A percentile compares a stretch with the other conserved stretches of the same genome.
Conservation (phyloP, 2,888 invertebrate species). For the Dascillus cervinus region DNA sequence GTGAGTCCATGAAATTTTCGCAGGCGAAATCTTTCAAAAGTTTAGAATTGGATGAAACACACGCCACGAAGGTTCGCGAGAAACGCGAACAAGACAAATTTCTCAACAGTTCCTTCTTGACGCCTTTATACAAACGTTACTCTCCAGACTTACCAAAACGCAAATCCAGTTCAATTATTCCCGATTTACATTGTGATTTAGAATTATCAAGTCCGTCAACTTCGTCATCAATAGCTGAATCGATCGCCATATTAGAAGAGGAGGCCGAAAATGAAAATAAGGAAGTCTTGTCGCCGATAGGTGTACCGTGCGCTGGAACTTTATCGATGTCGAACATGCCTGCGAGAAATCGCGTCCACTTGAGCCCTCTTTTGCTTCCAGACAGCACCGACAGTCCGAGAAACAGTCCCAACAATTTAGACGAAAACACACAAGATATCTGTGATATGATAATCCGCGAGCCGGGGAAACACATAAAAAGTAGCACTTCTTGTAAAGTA, state of each 20-base stretch:
- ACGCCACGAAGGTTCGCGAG: not conserved
- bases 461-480: slow-evolving; percentile 8
- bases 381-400: slow-evolving; percentile 36
- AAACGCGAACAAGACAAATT: slow-evolving; percentile 10
- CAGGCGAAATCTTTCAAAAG: too few species aligned
- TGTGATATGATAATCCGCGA: slow-evolving; percentile 22
- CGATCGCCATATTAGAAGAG: slow-evolving; percentile 28
- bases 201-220: slow-evolving; percentile 12
- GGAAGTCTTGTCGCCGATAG: slow-evolving; percentile 22
- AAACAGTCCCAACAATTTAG: slow-evolving; percentile 37
- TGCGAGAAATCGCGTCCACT: slow-evolving; percentile 27
- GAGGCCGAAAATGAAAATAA: slow-evolving; percentile 21
- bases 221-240: slow-evolving; percentile 18
- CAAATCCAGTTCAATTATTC: slow-evolving; percentile 7
- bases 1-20: not conserved
- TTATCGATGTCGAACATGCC: slow-evolving; percentile 24
- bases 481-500: slow-evolving; percentile 29
- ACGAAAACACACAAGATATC: slow-evolving; percentile 34
- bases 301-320: slow-evolving; percentile 27
- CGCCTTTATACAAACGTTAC: slow-evolving; percentile 20
- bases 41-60: too few species aligned
- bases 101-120: slow-evolving; percentile 16
- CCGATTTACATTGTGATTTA: slow-evolving; percentile 9
- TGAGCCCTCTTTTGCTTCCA: slow-evolving; percentile 34
- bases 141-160: slow-evolving; percentile 10